Conservation (phyloP, 2,797 vertebrate genomes). For the Falco peregrinus region DNA sequence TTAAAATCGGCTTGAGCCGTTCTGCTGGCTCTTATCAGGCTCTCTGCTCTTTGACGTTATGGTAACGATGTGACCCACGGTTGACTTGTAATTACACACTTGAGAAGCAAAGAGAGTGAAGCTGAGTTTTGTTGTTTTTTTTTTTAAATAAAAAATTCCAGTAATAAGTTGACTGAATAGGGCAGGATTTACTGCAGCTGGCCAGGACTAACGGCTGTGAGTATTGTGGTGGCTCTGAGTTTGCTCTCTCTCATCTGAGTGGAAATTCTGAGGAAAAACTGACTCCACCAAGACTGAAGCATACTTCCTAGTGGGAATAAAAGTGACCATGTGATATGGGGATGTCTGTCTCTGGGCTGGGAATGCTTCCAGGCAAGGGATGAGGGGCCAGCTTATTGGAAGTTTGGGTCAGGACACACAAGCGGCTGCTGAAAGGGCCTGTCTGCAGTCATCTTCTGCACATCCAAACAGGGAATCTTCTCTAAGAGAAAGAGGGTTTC, state of each 20-base stretch:
- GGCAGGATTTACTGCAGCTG: constrained; percentile 48
- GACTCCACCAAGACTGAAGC: constrained; percentile 47
- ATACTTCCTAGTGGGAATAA: constrained; percentile 37
- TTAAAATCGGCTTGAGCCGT: neutral
- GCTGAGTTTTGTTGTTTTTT: too few relatives aligned
- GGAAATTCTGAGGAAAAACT: constrained; percentile 41
- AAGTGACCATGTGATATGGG: neutral
- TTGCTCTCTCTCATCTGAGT: neutral
- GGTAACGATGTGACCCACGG: neutral
- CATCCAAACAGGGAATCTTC: neutral
- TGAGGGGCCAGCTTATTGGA: neutral
- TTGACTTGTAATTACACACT: constrained; percentile 52
- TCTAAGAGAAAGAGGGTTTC: neutral
- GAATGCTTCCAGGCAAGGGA: constrained; percentile 6
- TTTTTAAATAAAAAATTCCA: neutral
- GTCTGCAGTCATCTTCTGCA: neutral
- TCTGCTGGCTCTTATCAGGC: constrained; percentile 17
- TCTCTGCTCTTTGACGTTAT: constrained; percentile 34
- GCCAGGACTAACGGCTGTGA: constrained; percentile 14
- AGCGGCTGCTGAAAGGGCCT: constrained; percentile 27
- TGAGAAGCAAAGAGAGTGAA: neutral
- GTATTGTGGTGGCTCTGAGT: constrained; percentile 1
- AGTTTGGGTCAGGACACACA: neutral
- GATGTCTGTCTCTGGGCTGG: neutral
- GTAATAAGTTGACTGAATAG: constrained; percentile 23